Percentiles rank a stretch among this genome's conserved stretches.
Evolutionary conservation across 2,797 vertebrate genomes (phyloP).

Genomic region (Cercopithecus neglectus): DNA sequence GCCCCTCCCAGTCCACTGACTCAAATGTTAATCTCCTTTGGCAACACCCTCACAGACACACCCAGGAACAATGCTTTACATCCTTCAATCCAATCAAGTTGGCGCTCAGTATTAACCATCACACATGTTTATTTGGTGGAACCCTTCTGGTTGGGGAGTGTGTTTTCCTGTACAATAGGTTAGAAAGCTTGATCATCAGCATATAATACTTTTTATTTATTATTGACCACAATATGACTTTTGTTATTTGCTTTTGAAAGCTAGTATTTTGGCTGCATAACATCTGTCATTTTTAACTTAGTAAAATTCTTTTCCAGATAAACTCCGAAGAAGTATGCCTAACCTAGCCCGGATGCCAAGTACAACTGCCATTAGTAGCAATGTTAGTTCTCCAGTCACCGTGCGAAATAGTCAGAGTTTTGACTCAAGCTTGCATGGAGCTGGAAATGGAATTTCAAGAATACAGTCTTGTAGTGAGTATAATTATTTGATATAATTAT

Average conservation of each 20-base stretch:
- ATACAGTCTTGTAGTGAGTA: constrained; percentile 96
- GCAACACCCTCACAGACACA: neutral
- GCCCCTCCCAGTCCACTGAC: neutral
- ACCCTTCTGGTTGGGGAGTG: neutral
- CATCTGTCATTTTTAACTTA: neutral
- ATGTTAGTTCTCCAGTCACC: constrained; percentile 87
- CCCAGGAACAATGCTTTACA: neutral
- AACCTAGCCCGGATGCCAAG: constrained; percentile 92
- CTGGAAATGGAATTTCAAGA: constrained; percentile 91
- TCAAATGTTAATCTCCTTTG: neutral
- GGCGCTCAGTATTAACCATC: neutral
- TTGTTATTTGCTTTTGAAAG: constrained; percentile 13
- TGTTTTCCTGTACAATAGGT: neutral
- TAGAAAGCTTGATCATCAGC: neutral
- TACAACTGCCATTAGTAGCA: constrained; percentile 85
- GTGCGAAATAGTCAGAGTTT: constrained; percentile 97
- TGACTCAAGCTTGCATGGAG: constrained; percentile 91
- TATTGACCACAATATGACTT: neutral
- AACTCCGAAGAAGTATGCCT: constrained; percentile 96
- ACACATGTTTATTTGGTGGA: neutral
- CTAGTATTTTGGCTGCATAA: neutral
- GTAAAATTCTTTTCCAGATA: constrained; percentile 85
- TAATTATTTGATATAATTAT: neutral
- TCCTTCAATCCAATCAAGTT: neutral
- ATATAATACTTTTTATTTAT: neutral